Base-by-base conservation (phyloP, 2,888 invertebrate species). In the Pseudanteris insignis region DNA sequence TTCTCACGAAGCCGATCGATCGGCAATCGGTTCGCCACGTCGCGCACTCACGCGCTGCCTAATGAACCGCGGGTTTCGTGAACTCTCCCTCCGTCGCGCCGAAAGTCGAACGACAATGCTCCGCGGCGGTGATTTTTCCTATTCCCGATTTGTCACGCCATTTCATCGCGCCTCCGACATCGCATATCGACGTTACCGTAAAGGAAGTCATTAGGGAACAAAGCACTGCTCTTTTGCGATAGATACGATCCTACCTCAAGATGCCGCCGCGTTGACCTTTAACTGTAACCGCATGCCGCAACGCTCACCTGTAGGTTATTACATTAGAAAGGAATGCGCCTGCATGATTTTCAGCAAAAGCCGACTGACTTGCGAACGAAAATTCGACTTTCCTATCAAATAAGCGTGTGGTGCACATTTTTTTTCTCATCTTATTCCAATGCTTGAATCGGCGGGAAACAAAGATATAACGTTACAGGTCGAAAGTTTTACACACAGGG, bases 251-350 rank as follows among this genome's bases (percentile, higher is more conserved):
- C 66, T 54, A 57, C 60, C 55, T 62, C 63, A 64, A 71, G 73
- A 72, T 72, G 70, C 71, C 69, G 62, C 62, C 61, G 68, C 69
- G 69, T 58, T 74, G 74, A 75, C 75, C 75, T 75, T 75, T 75
- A 75, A 75, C 75, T 75, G 75, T 75, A 75, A 75, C 72, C 70
- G 72, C 75, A 68, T 74, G 71, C 73, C 69, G 70, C 68, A 73
- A 72, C 69, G 73, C 61, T 69, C 70, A 67, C 68, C 67, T 66
- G 67, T 54, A 63, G 61, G 64, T 59, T 58, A 63, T 48, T 55
- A 61, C 65, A 66, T 68, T 68, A 67, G 68, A 67, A 66, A 66
- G 68, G 68, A 67, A 68, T 68, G 67, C 55, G 64, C 47, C 60
- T 63, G 58, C 64, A 65, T 63, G 63, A 63, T 65, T 65, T 65